Evolutionary conservation across 2,113 vertebrate species (phyloP).

Genomic region (Stegostoma tigrinum): DNA sequence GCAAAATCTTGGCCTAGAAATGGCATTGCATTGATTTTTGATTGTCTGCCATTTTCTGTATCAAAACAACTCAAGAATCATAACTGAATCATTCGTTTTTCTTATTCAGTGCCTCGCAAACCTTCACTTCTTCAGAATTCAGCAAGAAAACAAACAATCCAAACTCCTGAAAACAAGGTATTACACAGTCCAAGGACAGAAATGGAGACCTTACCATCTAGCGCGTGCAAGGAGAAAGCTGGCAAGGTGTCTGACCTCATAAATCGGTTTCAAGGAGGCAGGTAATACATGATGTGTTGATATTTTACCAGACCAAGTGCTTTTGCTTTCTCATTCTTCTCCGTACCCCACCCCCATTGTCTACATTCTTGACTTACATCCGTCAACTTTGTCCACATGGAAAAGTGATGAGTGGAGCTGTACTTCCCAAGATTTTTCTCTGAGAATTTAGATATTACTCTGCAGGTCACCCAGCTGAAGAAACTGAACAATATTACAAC

Average conservation of each 20-base stretch:
- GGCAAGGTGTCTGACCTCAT: conserved; percentile 90
- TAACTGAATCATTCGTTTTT: conserved; percentile 38
- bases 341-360: not conserved
- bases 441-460: not conserved
- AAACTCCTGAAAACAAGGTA: conserved; percentile 58
- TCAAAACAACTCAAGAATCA: not conserved
- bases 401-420: not conserved
- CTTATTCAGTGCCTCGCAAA: conserved; percentile 84
- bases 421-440: not conserved
- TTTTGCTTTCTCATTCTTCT: not conserved
- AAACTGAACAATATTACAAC: not conserved
- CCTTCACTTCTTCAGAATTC: conserved; percentile 75
- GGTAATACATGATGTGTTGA: conserved; percentile 55
- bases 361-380: too few species aligned
- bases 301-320: not conserved
- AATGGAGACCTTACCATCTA: conserved; percentile 69
- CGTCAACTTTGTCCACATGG: not conserved
- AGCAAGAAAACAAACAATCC: conserved; percentile 50
- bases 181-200: conserved; percentile 53
- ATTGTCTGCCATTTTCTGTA: not conserved
- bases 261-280: conserved; percentile 86
- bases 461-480: not conserved
- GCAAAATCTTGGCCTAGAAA: not conserved
- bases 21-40: not conserved
- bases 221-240: conserved; percentile 63